Percentiles rank a stretch among this genome's conserved stretches.
phyloP scores from a whole-genome alignment of 2,113 vertebrate genomes.

The Grammomys surdaster region DNA sequence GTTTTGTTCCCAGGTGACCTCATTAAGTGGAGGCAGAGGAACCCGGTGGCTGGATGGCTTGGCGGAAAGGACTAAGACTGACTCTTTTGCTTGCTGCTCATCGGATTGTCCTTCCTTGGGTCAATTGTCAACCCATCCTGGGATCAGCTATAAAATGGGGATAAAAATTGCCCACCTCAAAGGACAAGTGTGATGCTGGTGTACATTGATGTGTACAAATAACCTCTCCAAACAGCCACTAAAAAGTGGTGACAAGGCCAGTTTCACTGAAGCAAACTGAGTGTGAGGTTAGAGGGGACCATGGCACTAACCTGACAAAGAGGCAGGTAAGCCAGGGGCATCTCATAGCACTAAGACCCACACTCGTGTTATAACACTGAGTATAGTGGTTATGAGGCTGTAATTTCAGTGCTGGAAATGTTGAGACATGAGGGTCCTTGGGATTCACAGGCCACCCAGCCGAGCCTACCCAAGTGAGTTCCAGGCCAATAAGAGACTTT shows the following conservation, averaged over 20 bases:
- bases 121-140: background rate
- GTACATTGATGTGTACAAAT: background rate
- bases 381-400: background rate
- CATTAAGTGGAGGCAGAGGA: background rate
- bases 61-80: background rate
- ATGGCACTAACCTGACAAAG: background rate
- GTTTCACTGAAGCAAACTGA: background rate
- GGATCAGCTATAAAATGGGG: background rate
- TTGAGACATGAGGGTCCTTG: background rate
- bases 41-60: background rate
- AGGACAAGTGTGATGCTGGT: background rate
- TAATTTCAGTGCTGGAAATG: background rate
- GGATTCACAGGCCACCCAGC: background rate
- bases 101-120: background rate
- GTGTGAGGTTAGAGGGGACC: background rate
- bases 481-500: background rate
- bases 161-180: background rate
- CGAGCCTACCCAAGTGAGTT: background rate
- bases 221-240: background rate
- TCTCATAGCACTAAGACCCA: too few species aligned
- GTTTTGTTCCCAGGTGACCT: conserved; percentile 44
- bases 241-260: too few species aligned
- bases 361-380: background rate
- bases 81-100: background rate
- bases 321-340: too few species aligned